Conservation (phyloP, 1,140 invertebrate species). For the Drosophila repletoides region DNA sequence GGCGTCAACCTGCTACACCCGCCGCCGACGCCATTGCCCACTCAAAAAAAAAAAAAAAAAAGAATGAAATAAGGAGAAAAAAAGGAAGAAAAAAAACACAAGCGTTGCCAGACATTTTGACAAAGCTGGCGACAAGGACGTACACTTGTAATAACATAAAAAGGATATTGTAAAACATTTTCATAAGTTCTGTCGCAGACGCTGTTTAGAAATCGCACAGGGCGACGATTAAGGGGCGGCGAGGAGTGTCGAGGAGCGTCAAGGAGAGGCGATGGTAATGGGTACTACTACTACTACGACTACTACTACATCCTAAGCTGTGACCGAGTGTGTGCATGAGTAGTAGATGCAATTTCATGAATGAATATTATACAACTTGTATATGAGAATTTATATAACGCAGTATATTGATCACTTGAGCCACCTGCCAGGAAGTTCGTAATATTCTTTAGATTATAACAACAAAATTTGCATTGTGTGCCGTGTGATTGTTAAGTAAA, state of each 20-base stretch:
- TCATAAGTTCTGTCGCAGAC: conserved; percentile 69
- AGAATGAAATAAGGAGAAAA: conserved; percentile 6
- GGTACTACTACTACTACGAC: not conserved
- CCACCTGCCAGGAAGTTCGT: conserved; percentile 10
- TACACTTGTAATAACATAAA: conserved; percentile 82
- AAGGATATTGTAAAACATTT: conserved; percentile 82
- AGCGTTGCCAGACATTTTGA: conserved; percentile 80
- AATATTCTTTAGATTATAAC: conserved; percentile 9
- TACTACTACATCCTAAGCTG: not conserved
- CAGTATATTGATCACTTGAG: conserved; percentile 21
- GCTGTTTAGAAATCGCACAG: conserved; percentile 7
- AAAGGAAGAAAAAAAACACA: not conserved
- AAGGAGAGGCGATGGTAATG: too few relatives aligned
- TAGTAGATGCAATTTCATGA: not conserved
- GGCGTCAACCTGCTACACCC: conserved; percentile 49
- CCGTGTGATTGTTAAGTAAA: too few relatives aligned
- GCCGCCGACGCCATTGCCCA: conserved; percentile 2
- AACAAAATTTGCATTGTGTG: not conserved
- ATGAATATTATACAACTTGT: not conserved
- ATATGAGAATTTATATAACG: not conserved
- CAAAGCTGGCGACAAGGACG: conserved; percentile 81
- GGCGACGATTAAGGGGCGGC: not conserved
- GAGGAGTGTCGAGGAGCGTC: not conserved
- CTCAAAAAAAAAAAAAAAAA: conserved; percentile 10
- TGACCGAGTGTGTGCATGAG: conserved; percentile 5